Conservation (phyloP, 2,888 invertebrate genomes). For the Hybos culiciformis region DNA sequence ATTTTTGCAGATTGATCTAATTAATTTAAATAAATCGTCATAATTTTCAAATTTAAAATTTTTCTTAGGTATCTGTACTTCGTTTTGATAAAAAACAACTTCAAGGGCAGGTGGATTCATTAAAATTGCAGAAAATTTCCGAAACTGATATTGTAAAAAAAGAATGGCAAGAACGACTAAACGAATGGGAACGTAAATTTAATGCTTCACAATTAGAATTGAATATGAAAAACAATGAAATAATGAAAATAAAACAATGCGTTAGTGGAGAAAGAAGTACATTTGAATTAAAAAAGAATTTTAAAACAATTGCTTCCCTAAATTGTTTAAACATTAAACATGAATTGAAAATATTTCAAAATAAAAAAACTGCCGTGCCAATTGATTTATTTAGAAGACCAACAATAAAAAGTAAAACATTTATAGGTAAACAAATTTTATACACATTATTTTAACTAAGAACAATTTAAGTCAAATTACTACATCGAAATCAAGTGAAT, state of each 20-base stretch:
- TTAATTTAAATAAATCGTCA: neutral
- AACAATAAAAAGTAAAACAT: no score
- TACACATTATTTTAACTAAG: no score
- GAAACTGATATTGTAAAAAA: neutral
- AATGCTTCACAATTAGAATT: neutral
- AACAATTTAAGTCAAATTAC: no score
- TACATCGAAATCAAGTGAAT: no score
- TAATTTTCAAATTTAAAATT: neutral
- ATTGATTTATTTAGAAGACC: no score
- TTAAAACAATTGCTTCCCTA: neutral
- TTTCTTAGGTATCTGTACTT: neutral
- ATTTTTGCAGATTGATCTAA: no score
- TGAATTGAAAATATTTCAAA: no score
- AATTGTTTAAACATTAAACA: neutral
- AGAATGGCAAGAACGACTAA: neutral
- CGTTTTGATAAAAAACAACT: neutral
- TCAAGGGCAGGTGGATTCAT: neutral
- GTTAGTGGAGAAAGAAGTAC: neutral
- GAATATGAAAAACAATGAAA: neutral
- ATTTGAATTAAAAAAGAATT: neutral
- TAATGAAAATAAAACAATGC: neutral
- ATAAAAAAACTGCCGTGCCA: no score
- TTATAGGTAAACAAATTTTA: no score
- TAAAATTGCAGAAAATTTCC: neutral
- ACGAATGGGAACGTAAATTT: neutral